Evolutionary conservation across 2,888 invertebrate species (phyloP).

Genomic region (Pardosa pseudoannulata): DNA sequence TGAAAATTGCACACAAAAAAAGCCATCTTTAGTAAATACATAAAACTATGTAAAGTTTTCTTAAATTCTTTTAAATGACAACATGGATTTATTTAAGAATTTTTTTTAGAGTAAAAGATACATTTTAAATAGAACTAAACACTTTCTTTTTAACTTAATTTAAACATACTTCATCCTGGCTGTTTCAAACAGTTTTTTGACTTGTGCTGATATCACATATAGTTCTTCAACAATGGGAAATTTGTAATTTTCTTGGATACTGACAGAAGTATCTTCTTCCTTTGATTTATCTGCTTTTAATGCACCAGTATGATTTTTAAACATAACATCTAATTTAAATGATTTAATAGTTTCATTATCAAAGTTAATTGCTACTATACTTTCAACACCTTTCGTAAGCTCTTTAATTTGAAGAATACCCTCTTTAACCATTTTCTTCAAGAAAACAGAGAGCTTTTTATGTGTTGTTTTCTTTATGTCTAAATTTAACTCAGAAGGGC

Average conservation of each 20-base stretch:
- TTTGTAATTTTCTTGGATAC: conserved; percentile 76
- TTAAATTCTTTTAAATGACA: too few relatives aligned
- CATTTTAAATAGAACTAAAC: too few relatives aligned
- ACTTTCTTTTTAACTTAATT: too few relatives aligned
- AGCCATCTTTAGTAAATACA: too few relatives aligned
- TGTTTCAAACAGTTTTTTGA: conserved; percentile 81
- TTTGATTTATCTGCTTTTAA: conserved; percentile 34
- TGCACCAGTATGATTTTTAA: conserved; percentile 74
- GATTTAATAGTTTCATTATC: conserved; percentile 76
- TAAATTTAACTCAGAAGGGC: conserved; percentile 77
- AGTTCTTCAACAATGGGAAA: conserved; percentile 83
- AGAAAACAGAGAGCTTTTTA: conserved; percentile 91
- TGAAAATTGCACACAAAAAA: too few relatives aligned
- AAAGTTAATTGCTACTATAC: conserved; percentile 83
- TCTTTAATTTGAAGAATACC: conserved; percentile 78
- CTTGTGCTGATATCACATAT: conserved; percentile 83
- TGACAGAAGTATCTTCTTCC: conserved; percentile 17
- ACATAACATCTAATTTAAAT: conserved; percentile 73
- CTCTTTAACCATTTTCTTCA: conserved; percentile 86
- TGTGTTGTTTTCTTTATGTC: conserved; percentile 93
- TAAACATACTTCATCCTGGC: conserved; percentile 37
- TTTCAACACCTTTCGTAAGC: conserved; percentile 87
- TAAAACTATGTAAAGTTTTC: too few relatives aligned
- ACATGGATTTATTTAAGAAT: too few relatives aligned
- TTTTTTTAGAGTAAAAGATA: too few relatives aligned